Evolutionary conservation across 2,888 invertebrate genomes (phyloP), one percentile per base, ranked within the genome.

Genomic region (Tachina lurida): DNA sequence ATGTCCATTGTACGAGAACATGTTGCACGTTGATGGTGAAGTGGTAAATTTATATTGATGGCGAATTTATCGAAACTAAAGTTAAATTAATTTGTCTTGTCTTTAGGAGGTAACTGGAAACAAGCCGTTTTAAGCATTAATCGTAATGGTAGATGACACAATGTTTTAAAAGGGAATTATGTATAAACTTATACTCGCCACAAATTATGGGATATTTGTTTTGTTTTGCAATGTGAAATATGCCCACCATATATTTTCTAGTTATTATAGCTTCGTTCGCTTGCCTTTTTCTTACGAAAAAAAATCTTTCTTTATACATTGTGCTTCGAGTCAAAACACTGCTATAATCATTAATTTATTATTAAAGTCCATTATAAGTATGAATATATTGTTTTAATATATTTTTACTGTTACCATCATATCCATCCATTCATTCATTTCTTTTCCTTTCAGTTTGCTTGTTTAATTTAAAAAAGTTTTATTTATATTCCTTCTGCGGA

Each of bases 41-140:
- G 52, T 76, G 47, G 68, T 79, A 87, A 88, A 88, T 86, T 86
- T 87, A 87, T 88, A 88, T 88, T 88, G 87, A 88, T 88, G 89
- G 87, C 88, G 89, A 90, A 89, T 88, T 88, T 90, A 91, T 91
- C 91, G 89, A 91, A 91, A 91, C 90, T 90, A 90, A 91, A 90
- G 90, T 88, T 89, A 90, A 91, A 91, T 91, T 90, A 91, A 91
- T 91, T 91, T 91, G 91, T 91, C 90, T 90, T 88, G 86, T 86
- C 86, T 62, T 83, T 83, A 74, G 74, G 58, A 65, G 54, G 73
- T 62, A 74, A 70, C 54, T 73, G 67, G 58, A 62, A 75, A 68
- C 60, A 62, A 81, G 62, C 10, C 45, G 22, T 77, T 73, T 73
- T 39, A 56, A 71, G 13, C 56, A 83, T 83, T 71, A 71, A 77